Conservation (phyloP, 2,797 vertebrate genomes). For the Neosilurus mollespiculum region DNA sequence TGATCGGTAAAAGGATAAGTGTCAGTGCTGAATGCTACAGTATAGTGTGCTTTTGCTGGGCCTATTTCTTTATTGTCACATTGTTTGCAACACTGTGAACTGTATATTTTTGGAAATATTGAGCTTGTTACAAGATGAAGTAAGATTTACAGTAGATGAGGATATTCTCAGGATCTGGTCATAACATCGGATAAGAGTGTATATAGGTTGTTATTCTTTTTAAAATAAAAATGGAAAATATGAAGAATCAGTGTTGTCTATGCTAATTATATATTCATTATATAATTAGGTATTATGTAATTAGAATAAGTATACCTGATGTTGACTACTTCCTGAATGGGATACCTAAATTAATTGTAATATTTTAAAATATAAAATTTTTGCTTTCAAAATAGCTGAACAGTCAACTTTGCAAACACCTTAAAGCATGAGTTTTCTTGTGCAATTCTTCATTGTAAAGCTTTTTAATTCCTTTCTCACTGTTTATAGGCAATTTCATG, state of each 20-base stretch:
- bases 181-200: slow-evolving; percentile 39
- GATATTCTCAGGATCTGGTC: slow-evolving; percentile 27
- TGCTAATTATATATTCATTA: neutral
- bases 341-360: neutral
- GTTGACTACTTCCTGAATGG: neutral
- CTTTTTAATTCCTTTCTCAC: neutral
- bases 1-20: slow-evolving; percentile 2
- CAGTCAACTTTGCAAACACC: neutral
- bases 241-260: neutral
- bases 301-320: neutral
- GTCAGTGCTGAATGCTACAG: neutral
- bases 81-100: slow-evolving; percentile 24
- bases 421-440: neutral
- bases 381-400: neutral
- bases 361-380: neutral
- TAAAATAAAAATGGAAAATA: slow-evolving; percentile 68
- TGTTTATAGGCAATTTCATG: no score
- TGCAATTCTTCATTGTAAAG: neutral
- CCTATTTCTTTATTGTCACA: neutral
- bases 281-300: neutral
- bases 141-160: slow-evolving; percentile 32
- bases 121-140: slow-evolving; percentile 29
- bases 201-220: slow-evolving; percentile 66
- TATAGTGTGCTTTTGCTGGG: neutral
- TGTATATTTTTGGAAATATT: slow-evolving; percentile 19